phyloP scores from a whole-genome alignment of 2,888 invertebrate genomes.

The Orthonychiurus folsomi region DNA sequence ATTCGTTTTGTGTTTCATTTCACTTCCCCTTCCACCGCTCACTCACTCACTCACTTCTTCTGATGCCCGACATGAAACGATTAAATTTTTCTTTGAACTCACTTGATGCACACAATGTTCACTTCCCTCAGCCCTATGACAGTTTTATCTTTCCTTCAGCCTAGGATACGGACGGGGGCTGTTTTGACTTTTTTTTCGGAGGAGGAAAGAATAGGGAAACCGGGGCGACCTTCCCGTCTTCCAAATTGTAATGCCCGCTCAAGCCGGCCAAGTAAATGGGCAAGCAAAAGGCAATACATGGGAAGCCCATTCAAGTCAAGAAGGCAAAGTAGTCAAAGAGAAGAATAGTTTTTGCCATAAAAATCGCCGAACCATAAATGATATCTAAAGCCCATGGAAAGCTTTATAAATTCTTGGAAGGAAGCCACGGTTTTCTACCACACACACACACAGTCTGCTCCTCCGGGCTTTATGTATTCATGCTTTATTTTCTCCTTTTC shows the following conservation, averaged over 20 bases:
- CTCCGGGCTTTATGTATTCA: not conserved
- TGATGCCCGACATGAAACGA: too few species aligned
- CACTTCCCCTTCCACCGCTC: too few species aligned
- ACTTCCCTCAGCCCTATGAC: too few species aligned
- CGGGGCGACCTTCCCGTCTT: not conserved
- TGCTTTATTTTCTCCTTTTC: not conserved
- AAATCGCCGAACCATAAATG: not conserved
- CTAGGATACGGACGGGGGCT: too few species aligned
- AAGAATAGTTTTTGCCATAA: slow-evolving; percentile 1
- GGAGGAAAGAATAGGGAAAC: too few species aligned
- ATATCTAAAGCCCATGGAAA: slow-evolving; percentile 1
- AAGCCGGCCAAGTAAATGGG: not conserved
- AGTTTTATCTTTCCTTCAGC: not conserved
- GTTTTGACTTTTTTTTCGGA: too few species aligned
- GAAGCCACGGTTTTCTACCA: not conserved
- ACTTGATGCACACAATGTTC: too few species aligned
- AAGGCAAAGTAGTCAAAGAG: not conserved
- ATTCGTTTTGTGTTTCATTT: not conserved
- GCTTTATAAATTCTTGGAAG: slow-evolving; percentile 1
- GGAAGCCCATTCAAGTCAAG: not conserved
- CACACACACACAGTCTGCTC: not conserved
- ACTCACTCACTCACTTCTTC: too few species aligned
- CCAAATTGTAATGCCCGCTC: not conserved
- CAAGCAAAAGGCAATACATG: not conserved
- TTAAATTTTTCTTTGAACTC: too few species aligned